Base-by-base conservation (phyloP, 2,797 vertebrate species). In the Silurus aristotelis region DNA sequence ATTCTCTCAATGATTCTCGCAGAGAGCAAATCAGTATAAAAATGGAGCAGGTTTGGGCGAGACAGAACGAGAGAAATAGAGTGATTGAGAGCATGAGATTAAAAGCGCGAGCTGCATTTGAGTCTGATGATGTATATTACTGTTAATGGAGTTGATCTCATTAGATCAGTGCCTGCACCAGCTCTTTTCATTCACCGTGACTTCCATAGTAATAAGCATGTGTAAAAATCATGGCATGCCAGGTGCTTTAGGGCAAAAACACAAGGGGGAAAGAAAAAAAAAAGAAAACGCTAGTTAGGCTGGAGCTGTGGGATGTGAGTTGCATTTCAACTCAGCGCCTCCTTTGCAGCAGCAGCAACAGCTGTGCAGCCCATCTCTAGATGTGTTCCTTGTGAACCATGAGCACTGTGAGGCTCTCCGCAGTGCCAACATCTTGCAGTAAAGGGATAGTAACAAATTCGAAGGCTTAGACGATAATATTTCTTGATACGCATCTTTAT, bases 91-190 rank as follows among this genome's bases (percentile, higher is more conserved):
- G 58, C 48, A 2, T 0, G 9, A 80, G 38, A 81, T 25, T 52
- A 22, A 81, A 56, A 46, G 68, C 6, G 17, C 13, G 31, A 58
- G 55, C 67, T 25, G 81, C 25, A 14, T 55, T 61, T 13, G 31
- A 25, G 58, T 25, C 68, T 83, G 68, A 61, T 84, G 31, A 66
- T 52, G 75, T 67, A 78, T 38, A 68, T 72, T 83, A 56, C 27
- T 61, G 66, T 84, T 88, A 89, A 89, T 85, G 84, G 84, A 85
- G 84, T 63, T 82, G 82, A 87, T 86, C 89, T 87, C 86, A 89
- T 89, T 89, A 86, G 77, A 52, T 76, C 79, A 31, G 9, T 3
- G 70, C 76, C 79, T 31, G 46, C 15, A 66, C 61, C 52, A 80
- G 79, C 78, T 86, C 82, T 86, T 89, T 81, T 87, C 67, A 81